A percentile compares a stretch with the other conserved stretches of the same genome.
Evolutionary conservation across 2,888 invertebrate species (phyloP).

Genomic region (Abrostola tripartita): DNA sequence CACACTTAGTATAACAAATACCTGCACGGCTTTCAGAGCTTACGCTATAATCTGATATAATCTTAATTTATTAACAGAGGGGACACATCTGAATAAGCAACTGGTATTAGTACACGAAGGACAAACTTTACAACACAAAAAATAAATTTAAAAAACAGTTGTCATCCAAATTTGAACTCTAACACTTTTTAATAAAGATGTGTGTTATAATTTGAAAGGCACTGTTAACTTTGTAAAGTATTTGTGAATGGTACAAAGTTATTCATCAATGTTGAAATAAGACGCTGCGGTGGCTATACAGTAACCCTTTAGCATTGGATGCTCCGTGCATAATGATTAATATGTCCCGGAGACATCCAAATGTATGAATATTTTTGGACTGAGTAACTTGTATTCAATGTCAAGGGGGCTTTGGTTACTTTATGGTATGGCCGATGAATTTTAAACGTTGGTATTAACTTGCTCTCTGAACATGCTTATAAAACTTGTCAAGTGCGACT

Average conservation of each 20-base stretch:
- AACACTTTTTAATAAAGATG: not conserved
- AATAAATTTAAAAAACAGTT: not conserved
- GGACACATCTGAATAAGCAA: slow-evolving; percentile 78
- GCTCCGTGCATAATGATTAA: slow-evolving; percentile 62
- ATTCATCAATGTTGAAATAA: slow-evolving; percentile 69
- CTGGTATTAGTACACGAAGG: slow-evolving; percentile 69
- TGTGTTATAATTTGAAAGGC: not conserved
- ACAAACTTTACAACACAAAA: slow-evolving; percentile 43
- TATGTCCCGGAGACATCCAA: slow-evolving; percentile 43
- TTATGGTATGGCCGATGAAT: slow-evolving; percentile 7
- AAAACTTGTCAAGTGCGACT: slow-evolving; percentile 3
- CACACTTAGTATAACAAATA: slow-evolving; percentile 44
- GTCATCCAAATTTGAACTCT: slow-evolving; percentile 10
- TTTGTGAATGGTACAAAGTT: slow-evolving; percentile 56
- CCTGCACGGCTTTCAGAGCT: slow-evolving; percentile 56
- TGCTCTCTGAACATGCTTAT: slow-evolving; percentile 15
- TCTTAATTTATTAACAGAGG: slow-evolving; percentile 76
- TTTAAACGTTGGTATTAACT: slow-evolving; percentile 9
- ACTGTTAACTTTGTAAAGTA: slow-evolving; percentile 18
- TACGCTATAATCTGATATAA: slow-evolving; percentile 70
- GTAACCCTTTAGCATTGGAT: slow-evolving; percentile 58
- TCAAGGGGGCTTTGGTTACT: slow-evolving; percentile 30
- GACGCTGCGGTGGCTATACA: slow-evolving; percentile 59
- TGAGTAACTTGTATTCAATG: slow-evolving; percentile 44
- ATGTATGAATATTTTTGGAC: slow-evolving; percentile 46